Evolutionary conservation across 2,113 vertebrate genomes (phyloP), one percentile per base, ranked within the genome.

Genomic region (Nettapus auritus): DNA sequence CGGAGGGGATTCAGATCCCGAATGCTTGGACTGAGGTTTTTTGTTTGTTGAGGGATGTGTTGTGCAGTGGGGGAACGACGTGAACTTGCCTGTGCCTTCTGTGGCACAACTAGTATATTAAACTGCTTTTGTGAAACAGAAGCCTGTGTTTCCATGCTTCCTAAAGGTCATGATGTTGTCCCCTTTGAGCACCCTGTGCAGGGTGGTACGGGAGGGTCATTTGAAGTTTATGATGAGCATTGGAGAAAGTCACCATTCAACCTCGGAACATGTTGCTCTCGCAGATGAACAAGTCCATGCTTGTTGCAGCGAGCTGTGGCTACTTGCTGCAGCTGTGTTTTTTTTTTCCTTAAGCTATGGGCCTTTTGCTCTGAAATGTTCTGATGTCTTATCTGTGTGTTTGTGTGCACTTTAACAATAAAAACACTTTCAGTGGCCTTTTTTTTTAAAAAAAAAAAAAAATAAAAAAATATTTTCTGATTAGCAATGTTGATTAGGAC

Each of bases 241-340:
- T 89, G 79, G 81, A 94, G 78, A 91, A 88, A 95, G 82, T 96
- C 69, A 33, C 80, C 57, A 94, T 96, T 97, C 66, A 97, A 53
- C 48, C 60, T 73, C 33, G 73, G 93, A 90, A 94, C 95, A 75
- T n/a, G 20, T 91, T 85, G 74, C 75, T 88, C 79, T 68, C 0
- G 6, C 21, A 23, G 69, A 26, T 57, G 66, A 94, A 92, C 92
- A 96, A 96, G 90, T 68, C 88, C 57, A 40, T 21, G 8, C 57
- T 94, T 96, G 96, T 96, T 89, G 86, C 62, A 53, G 10, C 11
- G 67, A 57, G 83, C 78, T 64, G 56, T 73, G 80, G 62, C 53
- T 69, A 53, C 76, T 95, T 81, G 53, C 86, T 92, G 88, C 94
- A 93, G 89, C 93, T 95, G 87, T 1, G 1, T 46, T 44, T 55